Evolutionary conservation across 2,888 invertebrate species (phyloP).

Genomic region (Monochamus alternatus): DNA sequence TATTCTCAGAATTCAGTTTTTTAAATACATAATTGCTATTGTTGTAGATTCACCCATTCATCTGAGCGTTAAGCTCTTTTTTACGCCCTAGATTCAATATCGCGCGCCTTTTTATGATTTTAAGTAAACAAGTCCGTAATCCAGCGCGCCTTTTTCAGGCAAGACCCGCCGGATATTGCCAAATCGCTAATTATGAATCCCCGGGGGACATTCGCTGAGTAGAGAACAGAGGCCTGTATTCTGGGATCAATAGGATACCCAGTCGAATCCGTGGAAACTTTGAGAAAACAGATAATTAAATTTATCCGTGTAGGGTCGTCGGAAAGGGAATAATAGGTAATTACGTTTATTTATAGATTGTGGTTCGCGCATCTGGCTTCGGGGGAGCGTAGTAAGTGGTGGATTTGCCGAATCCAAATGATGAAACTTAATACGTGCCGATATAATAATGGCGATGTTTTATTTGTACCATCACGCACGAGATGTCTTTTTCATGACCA

Average conservation of each 20-base stretch:
- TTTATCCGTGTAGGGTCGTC: background rate
- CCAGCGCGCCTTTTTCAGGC: background rate
- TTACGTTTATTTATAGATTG: slow-evolving; percentile 3
- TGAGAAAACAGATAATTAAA: slow-evolving; percentile 3
- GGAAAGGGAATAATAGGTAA: slow-evolving; percentile 6
- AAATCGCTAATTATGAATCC: background rate
- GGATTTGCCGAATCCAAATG: too few relatives aligned
- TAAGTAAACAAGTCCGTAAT: background rate
- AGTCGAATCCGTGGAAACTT: slow-evolving; percentile 6
- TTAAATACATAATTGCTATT: too few relatives aligned
- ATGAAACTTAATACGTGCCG: too few relatives aligned
- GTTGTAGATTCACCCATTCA: too few relatives aligned
- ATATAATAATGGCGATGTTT: too few relatives aligned
- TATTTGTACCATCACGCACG: too few relatives aligned
- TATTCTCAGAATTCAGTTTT: too few relatives aligned
- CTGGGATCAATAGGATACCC: background rate
- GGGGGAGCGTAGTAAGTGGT: background rate
- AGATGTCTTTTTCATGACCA: too few relatives aligned
- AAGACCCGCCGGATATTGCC: background rate
- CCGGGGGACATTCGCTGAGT: background rate
- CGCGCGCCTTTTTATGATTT: background rate
- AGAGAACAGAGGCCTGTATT: background rate
- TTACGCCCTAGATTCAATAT: background rate
- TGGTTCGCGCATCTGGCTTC: background rate
- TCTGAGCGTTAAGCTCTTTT: too few relatives aligned